Evolutionary conservation across 92 coral and sea anemone genomes (phyloP), one percentile per base, ranked within the genome.

Genomic region (Pocillopora meandrina): DNA sequence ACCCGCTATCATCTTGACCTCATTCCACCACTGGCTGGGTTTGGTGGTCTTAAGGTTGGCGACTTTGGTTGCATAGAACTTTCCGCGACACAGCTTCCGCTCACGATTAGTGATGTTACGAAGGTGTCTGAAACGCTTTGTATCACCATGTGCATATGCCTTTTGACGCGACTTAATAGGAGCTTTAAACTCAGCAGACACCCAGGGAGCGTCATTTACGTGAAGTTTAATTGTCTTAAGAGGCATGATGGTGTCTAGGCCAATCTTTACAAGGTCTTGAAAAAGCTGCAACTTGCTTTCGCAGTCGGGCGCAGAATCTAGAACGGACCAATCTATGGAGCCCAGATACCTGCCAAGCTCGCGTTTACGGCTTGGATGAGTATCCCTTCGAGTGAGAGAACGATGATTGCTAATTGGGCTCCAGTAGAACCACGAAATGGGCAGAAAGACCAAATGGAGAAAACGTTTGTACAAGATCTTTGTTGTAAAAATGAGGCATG

Each of bases 21-120:
- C 88, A n/a, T 80, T 84, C 91, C 88, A 84, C 89, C 91, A 88
- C 84, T 79, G 88, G 61, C 85, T 84, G 35, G 91, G 91, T 73
- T 78, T 89, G 69, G 63, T 83, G 88, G 64, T 89, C 71, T 79
- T 89, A 26, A 89, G 89, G 67, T 85, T 80, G 35, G 82, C 86
- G 33, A 89, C 86, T 80, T 84, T 89, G 52, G 82, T 85, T 11
- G 85, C 68, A 42, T 4, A 89, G 78, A 57, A 89, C 56, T 57
- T 89, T 60, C 71, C 36, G 74, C 92, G 79, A 65, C 82, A 79
- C 36, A 80, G 57, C 78, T 85, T 85, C 70, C 90, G 82, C 62
- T 90, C 85, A 18, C 31, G 31, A 26, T 26, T 26, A 26, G 31
- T 26, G 31, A 26, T 26, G 31, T 26, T 26, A 26, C 31, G 90